phyloP scores from a whole-genome alignment of 2,797 vertebrate species.

The Bradypodion pumilum region DNA sequence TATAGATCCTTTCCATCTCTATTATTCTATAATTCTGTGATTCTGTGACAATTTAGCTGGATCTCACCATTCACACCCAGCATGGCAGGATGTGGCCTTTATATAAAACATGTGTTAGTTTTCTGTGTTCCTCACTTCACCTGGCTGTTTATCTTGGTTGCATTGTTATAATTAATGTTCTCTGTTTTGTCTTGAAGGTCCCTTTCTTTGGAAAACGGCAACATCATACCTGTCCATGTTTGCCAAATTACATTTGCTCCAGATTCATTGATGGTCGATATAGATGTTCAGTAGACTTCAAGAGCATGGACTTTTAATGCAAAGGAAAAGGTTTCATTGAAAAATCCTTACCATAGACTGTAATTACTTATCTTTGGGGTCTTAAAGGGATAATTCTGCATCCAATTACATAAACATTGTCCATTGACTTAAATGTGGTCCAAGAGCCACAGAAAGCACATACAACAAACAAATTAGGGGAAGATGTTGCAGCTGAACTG shows the following conservation, averaged over 20 bases:
- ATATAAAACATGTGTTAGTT: neutral
- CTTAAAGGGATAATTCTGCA: neutral
- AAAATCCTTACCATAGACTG: neutral
- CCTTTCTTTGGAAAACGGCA: conserved; percentile 86
- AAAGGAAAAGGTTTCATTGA: neutral
- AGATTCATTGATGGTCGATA: conserved; percentile 78
- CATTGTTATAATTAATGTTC: neutral
- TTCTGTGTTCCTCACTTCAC: neutral
- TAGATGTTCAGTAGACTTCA: conserved; percentile 85
- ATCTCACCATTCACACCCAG: neutral
- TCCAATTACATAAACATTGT: neutral
- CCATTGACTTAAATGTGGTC: neutral
- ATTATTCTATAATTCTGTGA: neutral
- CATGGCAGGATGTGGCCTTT: neutral
- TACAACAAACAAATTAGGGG: neutral
- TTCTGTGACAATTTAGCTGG: neutral
- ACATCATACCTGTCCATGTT: conserved; percentile 89
- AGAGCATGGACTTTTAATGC: conserved; percentile 84
- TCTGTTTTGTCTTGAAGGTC: conserved; percentile 68
- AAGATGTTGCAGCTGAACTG: neutral
- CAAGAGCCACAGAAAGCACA: neutral
- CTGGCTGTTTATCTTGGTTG: neutral
- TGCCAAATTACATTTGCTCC: conserved; percentile 83
- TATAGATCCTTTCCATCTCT: neutral
- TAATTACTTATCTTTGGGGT: neutral